Evolutionary conservation across 2,113 vertebrate species (phyloP).

Genomic region (Mesoclemmys tuberculata): DNA sequence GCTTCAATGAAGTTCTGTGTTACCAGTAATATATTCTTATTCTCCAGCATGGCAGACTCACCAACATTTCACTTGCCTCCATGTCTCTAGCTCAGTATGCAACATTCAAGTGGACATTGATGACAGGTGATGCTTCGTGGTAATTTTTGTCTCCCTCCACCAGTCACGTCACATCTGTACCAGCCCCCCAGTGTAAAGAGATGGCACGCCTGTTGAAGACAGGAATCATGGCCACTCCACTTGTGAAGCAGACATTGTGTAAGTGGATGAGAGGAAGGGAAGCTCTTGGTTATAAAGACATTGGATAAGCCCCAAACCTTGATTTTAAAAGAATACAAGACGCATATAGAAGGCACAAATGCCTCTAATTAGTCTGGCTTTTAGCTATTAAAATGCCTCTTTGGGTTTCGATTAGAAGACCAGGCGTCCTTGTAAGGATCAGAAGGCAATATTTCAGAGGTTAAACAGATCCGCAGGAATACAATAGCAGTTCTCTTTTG

Average conservation of each 20-base stretch:
- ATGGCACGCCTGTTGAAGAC: background rate
- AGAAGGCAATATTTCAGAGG: background rate
- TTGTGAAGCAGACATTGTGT: background rate
- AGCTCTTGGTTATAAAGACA: background rate
- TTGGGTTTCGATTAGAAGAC: background rate
- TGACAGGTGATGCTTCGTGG: background rate
- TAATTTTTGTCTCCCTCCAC: background rate
- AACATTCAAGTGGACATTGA: background rate
- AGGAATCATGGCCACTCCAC: background rate
- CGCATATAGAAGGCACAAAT: background rate
- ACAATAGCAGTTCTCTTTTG: background rate
- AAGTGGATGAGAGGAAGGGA: background rate
- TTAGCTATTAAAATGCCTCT: background rate
- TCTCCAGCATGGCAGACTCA: background rate
- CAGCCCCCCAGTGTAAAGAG: background rate
- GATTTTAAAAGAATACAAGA: background rate
- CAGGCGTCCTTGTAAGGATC: background rate
- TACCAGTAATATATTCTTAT: background rate
- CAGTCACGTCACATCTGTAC: background rate
- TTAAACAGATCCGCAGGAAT: background rate
- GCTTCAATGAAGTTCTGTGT: background rate
- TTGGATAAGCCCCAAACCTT: background rate
- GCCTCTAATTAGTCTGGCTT: background rate
- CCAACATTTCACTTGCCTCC: background rate
- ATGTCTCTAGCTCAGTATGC: background rate